Evolutionary conservation across 35 echinoderm and acorn worm species (phyloP), one percentile per base, ranked within the genome.

Genomic region (Ophioderma brevispina): DNA sequence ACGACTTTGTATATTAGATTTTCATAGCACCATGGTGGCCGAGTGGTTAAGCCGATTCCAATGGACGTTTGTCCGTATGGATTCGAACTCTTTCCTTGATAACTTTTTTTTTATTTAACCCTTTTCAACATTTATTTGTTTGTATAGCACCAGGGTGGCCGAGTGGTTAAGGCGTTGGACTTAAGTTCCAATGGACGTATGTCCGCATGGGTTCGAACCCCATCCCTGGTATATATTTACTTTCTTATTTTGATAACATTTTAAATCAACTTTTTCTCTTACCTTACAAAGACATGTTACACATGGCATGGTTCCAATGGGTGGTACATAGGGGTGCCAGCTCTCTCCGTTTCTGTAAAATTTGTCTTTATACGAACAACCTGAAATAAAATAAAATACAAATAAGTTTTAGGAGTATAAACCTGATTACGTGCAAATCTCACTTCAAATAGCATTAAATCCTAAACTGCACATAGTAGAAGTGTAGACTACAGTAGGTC

Each of bases 101-200:
- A n/a, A n/a, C n/a, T n/a, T n/a, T n/a, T n/a, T n/a, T n/a, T n/a
- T n/a, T n/a, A n/a, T n/a, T n/a, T n/a, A n/a, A n/a, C n/a, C n/a
- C n/a, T n/a, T n/a, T n/a, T n/a, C n/a, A n/a, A n/a, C n/a, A n/a
- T n/a, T n/a, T n/a, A n/a, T n/a, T n/a, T n/a, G n/a, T n/a, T n/a
- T n/a, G n/a, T n/a, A n/a, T n/a, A n/a, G n/a, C n/a, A n/a, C n/a
- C n/a, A n/a, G n/a, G 87, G 92, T 91, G 92, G 88, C 92, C 95
- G 95, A 97, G 95, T 97, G 95, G 91, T 97, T 97, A 96, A 96
- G 94, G 94, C 94, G 94, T 96, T 96, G 94, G 94, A 90, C 87
- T 96, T 96, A 96, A 96, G 94, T 96, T 96, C 94, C 94, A 96
- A 96, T 96, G 94, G 94, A 93, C 94, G 83, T 80, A 80, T 87